Evolutionary conservation across 1,140 invertebrate genomes (phyloP).

Genomic region (Brachionus manjavacas): DNA sequence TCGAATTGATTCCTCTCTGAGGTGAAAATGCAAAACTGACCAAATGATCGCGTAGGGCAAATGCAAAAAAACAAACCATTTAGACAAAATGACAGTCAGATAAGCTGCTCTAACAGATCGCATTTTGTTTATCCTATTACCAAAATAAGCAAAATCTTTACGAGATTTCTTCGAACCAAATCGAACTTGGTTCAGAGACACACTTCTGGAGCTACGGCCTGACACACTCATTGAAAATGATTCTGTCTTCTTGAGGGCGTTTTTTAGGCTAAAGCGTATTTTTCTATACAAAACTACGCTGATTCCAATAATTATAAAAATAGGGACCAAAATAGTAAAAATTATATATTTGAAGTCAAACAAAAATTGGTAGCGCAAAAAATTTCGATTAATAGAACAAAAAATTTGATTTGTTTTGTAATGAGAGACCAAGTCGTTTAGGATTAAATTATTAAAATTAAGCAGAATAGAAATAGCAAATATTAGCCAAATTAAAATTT

Average conservation of each 20-base stretch:
- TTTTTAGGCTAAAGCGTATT: background rate
- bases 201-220: background rate
- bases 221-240: background rate
- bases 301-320: background rate
- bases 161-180: background rate
- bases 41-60: background rate
- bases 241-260: background rate
- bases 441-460: background rate
- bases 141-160: background rate
- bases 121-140: background rate
- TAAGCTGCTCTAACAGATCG: background rate
- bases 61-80: constrained; percentile 25
- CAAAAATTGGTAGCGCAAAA: background rate
- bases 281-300: background rate
- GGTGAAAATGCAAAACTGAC: background rate
- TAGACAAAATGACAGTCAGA: background rate
- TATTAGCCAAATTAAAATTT: background rate
- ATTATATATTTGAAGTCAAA: background rate
- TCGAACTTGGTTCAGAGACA: background rate
- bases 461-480: background rate
- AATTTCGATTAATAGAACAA: constrained; percentile 1
- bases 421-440: background rate
- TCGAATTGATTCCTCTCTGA: background rate
- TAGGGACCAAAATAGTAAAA: background rate
- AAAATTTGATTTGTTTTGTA: background rate